Evolutionary conservation across 1,140 invertebrate species (phyloP).

Genomic region (Cyphomyrmex costatus): DNA sequence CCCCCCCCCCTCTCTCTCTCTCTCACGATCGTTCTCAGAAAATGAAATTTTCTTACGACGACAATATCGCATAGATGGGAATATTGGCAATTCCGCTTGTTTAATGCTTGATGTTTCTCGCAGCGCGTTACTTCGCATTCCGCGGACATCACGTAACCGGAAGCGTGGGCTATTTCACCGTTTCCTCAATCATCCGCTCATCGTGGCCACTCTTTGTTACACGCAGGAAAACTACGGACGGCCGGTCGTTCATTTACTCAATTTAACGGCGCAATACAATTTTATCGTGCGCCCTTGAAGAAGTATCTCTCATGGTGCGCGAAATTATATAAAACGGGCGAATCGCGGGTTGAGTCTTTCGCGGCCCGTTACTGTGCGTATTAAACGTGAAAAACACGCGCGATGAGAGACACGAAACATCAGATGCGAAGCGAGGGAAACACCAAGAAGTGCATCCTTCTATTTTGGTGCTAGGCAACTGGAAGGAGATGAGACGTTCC

Average conservation of each 20-base stretch:
- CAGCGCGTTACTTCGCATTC: conserved; percentile 40
- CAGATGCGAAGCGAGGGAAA: background rate
- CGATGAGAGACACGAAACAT: conserved; percentile 26
- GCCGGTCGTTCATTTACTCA: background rate
- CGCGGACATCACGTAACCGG: conserved; percentile 48
- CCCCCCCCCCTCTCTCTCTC: too few relatives aligned
- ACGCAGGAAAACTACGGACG: background rate
- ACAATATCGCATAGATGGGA: background rate
- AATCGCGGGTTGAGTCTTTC: background rate
- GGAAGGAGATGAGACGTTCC: conserved; percentile 17
- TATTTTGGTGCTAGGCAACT: conserved; percentile 39
- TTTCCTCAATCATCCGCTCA: conserved; percentile 47
- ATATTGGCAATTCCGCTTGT: conserved; percentile 14
- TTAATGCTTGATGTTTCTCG: background rate
- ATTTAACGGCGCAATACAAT: conserved; percentile 16
- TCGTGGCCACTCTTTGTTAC: background rate
- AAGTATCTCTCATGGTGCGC: background rate
- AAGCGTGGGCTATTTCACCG: conserved; percentile 46
- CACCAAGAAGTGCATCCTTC: background rate
- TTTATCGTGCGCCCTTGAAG: conserved; percentile 7
- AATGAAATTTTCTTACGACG: conserved; percentile 38
- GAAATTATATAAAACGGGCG: conserved; percentile 31
- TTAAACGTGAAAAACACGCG: background rate
- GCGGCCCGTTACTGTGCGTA: background rate
- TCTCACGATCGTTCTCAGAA: background rate